phyloP scores from a whole-genome alignment of 2,113 vertebrate genomes.

The Mohoua ochrocephala region DNA sequence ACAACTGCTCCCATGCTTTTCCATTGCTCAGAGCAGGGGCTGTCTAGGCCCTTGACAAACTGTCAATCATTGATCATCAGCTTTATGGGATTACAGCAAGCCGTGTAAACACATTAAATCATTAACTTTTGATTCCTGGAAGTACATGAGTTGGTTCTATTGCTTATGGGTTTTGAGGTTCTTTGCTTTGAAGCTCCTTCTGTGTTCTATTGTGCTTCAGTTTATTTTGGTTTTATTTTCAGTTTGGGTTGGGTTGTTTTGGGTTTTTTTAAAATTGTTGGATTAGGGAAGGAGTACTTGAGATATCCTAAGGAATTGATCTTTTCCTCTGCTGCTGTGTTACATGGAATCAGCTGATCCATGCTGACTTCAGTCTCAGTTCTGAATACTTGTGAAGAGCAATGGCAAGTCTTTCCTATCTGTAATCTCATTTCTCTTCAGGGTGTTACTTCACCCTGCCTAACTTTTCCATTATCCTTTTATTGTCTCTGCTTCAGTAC shows the following conservation, averaged over 20 bases:
- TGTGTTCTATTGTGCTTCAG: neutral
- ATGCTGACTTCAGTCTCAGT: neutral
- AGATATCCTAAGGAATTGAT: neutral
- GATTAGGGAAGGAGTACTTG: neutral
- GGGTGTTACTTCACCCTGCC: neutral
- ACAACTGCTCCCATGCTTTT: neutral
- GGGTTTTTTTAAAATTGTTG: neutral
- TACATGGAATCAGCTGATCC: neutral
- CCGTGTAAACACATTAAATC: neutral
- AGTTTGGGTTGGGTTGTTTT: neutral
- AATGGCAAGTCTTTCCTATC: neutral
- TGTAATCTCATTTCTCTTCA: neutral
- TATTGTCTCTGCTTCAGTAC: neutral
- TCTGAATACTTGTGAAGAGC: neutral
- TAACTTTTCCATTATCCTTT: neutral
- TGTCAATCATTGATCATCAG: neutral
- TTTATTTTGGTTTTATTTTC: neutral
- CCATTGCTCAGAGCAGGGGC: neutral
- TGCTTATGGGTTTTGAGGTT: neutral
- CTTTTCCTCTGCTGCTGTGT: neutral
- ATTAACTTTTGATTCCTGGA: neutral
- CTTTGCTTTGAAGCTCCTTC: neutral
- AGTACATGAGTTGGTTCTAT: neutral
- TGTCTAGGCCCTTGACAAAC: neutral
- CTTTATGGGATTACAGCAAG: neutral